phyloP scores from a whole-genome alignment of 2,888 invertebrate genomes.

The Apamea anceps region DNA sequence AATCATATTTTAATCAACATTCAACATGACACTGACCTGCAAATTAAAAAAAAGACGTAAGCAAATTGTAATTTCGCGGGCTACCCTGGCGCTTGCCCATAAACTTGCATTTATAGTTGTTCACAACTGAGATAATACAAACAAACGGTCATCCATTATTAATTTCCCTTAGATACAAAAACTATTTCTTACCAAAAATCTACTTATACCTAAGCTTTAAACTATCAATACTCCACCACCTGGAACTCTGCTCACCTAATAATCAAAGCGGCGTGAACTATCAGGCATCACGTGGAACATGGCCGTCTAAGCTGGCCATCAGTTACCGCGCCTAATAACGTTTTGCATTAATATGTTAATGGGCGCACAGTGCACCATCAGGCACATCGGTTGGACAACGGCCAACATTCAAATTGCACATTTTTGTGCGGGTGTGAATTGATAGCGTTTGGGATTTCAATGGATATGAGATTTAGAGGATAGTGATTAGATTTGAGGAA shows the following conservation, averaged over 20 bases:
- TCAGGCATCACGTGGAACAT: conserved; percentile 31
- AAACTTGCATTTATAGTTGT: not conserved
- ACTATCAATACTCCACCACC: not conserved
- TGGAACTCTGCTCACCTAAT: conserved; percentile 26
- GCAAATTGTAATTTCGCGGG: no score
- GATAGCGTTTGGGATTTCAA: conserved; percentile 44
- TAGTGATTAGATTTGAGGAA: not conserved
- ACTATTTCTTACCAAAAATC: not conserved
- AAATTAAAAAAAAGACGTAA: no score
- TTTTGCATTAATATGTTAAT: conserved; percentile 77
- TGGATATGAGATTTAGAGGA: conserved; percentile 7
- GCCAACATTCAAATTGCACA: conserved; percentile 74
- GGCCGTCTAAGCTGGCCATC: conserved; percentile 63
- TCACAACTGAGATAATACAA: not conserved
- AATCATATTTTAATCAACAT: no score
- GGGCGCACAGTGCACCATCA: conserved; percentile 64
- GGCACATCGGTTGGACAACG: conserved; percentile 61
- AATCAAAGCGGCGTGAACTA: conserved; percentile 23
- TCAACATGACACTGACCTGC: no score
- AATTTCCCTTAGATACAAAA: not conserved
- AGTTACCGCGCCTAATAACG: conserved; percentile 69
- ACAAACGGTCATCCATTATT: not conserved
- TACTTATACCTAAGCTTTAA: not conserved
- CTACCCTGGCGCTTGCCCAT: not conserved
- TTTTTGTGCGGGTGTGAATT: conserved; percentile 62